Percentiles rank a stretch among this genome's conserved stretches.
Conservation (phyloP, 2,888 invertebrate genomes). For the Imbricaverruca yamaguchii region DNA sequence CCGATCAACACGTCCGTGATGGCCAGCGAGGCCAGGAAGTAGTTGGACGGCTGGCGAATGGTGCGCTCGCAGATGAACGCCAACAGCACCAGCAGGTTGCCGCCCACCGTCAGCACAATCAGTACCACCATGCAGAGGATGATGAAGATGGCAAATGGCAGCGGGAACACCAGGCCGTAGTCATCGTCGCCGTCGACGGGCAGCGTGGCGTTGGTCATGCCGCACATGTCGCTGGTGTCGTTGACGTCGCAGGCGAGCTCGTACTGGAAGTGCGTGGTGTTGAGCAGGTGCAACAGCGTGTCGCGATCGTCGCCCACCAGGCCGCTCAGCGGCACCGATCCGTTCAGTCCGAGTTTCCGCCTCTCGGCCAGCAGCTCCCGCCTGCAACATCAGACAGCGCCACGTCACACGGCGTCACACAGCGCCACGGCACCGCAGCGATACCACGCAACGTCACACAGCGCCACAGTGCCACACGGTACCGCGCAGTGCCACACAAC, state of each 20-base stretch:
- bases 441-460: no score
- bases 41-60: slow-evolving; percentile 91
- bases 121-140: slow-evolving; percentile 78
- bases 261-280: slow-evolving; percentile 28
- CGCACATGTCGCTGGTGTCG: slow-evolving; percentile 26
- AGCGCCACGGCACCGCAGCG: no score
- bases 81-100: slow-evolving; percentile 88
- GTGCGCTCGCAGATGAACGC: slow-evolving; percentile 61
- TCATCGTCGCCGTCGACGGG: slow-evolving; percentile 54
- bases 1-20: slow-evolving; percentile 96
- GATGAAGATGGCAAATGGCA: slow-evolving; percentile 84
- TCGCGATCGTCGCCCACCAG: not conserved
- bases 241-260: slow-evolving; percentile 27
- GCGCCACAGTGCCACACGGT: no score
- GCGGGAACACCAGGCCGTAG: slow-evolving; percentile 55
- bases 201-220: slow-evolving; percentile 24
- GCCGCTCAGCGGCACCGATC: slow-evolving; percentile 8
- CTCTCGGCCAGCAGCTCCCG: not conserved
- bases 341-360: slow-evolving; percentile 16
- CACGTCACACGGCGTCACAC: no score
- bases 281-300: slow-evolving; percentile 23
- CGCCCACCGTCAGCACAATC: slow-evolving; percentile 84
- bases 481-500: no score
- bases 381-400: no score
- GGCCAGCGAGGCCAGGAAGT: slow-evolving; percentile 96